Conservation (phyloP, 2,797 vertebrate species). For the Dermochelys coriacea region DNA sequence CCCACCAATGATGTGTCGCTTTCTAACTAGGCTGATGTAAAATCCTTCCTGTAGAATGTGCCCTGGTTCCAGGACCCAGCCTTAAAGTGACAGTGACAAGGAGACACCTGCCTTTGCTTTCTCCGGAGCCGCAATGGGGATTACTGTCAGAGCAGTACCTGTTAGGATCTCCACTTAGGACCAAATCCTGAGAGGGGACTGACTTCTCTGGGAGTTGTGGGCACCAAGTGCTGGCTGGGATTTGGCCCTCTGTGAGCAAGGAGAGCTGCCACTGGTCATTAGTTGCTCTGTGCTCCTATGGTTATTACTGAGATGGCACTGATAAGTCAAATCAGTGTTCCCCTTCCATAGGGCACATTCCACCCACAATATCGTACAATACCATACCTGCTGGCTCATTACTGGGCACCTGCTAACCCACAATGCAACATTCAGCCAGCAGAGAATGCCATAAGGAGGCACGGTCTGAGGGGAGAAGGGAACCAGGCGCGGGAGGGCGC, state of each 20-base stretch:
- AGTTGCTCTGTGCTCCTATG: background rate
- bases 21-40: background rate
- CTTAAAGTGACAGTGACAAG: background rate
- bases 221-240: background rate
- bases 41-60: background rate
- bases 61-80: background rate
- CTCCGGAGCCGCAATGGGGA: background rate
- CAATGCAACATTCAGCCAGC: background rate
- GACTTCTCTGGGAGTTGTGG: background rate
- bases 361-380: background rate
- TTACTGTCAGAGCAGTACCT: background rate
- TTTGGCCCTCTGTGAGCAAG: background rate
- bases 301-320: background rate
- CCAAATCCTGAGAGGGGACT: background rate
- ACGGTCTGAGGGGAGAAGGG: background rate
- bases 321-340: background rate
- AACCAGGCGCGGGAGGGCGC: background rate
- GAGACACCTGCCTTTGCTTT: background rate
- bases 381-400: background rate
- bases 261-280: background rate
- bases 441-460: background rate
- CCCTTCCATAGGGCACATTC: background rate
- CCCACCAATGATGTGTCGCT: background rate
- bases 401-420: background rate
- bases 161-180: background rate